Conservation (phyloP, 37 sponge, comb jelly and placozoan genomes). For the Tethya wilhelma region DNA sequence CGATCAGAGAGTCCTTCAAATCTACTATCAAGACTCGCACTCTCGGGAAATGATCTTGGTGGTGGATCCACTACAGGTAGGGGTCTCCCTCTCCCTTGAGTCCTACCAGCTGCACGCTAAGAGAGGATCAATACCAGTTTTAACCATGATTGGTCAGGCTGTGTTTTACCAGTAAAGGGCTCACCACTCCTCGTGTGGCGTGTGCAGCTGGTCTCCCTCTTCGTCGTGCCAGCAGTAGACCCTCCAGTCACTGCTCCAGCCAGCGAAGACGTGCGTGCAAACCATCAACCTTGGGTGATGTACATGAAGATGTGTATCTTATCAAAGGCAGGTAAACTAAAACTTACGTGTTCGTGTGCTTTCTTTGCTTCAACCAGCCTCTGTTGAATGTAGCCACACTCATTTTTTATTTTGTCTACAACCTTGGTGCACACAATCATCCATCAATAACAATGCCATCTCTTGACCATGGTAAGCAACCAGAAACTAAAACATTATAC, state of each 20-base stretch:
- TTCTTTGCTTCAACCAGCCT: slow-evolving; percentile 13
- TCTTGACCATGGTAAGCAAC: background rate
- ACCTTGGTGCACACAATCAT: slow-evolving; percentile 14
- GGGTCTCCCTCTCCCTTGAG: too few relatives aligned
- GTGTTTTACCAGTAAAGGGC: too few relatives aligned
- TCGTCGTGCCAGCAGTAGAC: slow-evolving; percentile 26
- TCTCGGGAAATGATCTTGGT: too few relatives aligned
- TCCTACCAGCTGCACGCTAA: too few relatives aligned
- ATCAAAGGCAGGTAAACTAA: background rate
- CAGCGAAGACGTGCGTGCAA: slow-evolving; percentile 31
- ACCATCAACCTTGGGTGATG: background rate
- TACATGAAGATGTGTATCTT: slow-evolving; percentile 1
- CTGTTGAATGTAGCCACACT: slow-evolving; percentile 20
- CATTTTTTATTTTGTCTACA: slow-evolving; percentile 17
- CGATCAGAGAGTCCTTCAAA: too few relatives aligned
- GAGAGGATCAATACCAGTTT: too few relatives aligned
- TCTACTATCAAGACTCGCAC: too few relatives aligned
- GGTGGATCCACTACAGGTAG: too few relatives aligned
- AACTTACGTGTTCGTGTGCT: slow-evolving; percentile 9
- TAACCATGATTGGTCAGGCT: too few relatives aligned
- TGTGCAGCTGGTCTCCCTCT: slow-evolving; percentile 55
- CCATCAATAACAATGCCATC: background rate
- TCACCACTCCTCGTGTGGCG: slow-evolving; percentile 13
- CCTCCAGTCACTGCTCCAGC: slow-evolving; percentile 53
- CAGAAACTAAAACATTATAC: background rate